Percentiles rank a stretch among this genome's conserved stretches.
Evolutionary conservation across 1,140 invertebrate genomes (phyloP).

Genomic region (Reticulitermes speratus): DNA sequence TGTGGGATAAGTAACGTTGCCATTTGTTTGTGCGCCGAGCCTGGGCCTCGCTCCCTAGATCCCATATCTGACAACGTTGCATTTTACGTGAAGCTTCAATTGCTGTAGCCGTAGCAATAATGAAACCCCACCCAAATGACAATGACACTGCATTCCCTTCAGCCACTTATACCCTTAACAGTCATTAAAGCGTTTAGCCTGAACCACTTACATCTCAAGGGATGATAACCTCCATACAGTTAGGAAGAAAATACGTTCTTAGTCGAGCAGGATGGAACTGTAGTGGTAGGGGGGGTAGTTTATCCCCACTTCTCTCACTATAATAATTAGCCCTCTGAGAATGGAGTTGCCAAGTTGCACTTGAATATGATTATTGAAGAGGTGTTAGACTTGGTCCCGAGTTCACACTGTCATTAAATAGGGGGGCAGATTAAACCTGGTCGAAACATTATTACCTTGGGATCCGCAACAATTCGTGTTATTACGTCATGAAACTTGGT

Average conservation of each 20-base stretch:
- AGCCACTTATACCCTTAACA: background rate
- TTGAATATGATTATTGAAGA: constrained; percentile 5
- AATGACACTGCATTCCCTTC: background rate
- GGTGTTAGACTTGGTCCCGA: background rate
- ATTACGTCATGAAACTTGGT: constrained; percentile 7
- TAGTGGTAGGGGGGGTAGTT: background rate
- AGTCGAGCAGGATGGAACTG: background rate
- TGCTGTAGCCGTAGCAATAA: too few species aligned
- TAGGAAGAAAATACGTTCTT: background rate
- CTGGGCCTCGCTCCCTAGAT: too few species aligned
- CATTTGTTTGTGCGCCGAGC: too few species aligned
- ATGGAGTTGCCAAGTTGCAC: constrained; percentile 1
- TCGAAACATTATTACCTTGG: background rate
- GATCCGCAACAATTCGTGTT: background rate
- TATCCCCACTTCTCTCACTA: background rate
- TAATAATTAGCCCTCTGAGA: constrained; percentile 18
- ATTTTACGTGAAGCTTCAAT: too few species aligned
- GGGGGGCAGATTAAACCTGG: background rate
- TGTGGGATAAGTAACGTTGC: too few species aligned
- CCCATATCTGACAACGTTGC: too few species aligned
- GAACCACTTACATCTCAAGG: background rate
- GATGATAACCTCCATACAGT: background rate
- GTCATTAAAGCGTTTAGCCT: background rate
- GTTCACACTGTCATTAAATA: background rate
- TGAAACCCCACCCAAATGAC: too few species aligned